Evolutionary conservation across 2,888 invertebrate genomes (phyloP).

Genomic region (Tipula helvola): DNA sequence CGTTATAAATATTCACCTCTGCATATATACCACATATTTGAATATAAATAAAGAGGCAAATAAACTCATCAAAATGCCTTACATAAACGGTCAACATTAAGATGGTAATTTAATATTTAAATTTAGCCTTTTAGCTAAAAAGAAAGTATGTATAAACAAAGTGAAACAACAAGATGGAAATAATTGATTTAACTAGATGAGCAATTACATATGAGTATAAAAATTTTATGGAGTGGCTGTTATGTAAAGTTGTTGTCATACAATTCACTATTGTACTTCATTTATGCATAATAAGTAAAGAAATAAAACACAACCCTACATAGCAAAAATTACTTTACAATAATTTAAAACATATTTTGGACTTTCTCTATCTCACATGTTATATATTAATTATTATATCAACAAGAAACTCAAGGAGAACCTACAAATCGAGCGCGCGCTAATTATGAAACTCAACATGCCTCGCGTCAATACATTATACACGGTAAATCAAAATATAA

Average conservation of each 20-base stretch:
- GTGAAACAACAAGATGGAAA: neutral
- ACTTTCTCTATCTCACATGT: neutral
- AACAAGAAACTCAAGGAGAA: neutral
- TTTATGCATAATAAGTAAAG: too few species aligned
- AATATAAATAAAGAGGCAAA: neutral
- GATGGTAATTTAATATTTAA: neutral
- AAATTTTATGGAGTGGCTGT: too few species aligned
- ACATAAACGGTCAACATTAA: neutral
- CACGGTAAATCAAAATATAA: neutral
- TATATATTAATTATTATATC: neutral
- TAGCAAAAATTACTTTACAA: neutral
- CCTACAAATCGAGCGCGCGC: neutral
- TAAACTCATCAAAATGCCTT: neutral
- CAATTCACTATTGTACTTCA: too few species aligned
- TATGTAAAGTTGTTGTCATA: too few species aligned
- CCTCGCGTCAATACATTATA: neutral
- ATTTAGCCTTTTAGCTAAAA: neutral
- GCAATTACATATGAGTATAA: neutral
- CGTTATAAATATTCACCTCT: neutral
- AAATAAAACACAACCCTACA: neutral
- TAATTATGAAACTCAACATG: neutral
- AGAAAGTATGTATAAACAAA: neutral
- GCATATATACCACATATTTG: neutral
- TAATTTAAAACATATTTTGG: neutral
- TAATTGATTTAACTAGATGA: neutral